A percentile compares a stretch with the other conserved stretches of the same genome.
These are phyloP conservation scores for Caenorhabditis sp. DNA, from an alignment of 2,888 invertebrate genomes.

Conservation along the genomic window DNA sequence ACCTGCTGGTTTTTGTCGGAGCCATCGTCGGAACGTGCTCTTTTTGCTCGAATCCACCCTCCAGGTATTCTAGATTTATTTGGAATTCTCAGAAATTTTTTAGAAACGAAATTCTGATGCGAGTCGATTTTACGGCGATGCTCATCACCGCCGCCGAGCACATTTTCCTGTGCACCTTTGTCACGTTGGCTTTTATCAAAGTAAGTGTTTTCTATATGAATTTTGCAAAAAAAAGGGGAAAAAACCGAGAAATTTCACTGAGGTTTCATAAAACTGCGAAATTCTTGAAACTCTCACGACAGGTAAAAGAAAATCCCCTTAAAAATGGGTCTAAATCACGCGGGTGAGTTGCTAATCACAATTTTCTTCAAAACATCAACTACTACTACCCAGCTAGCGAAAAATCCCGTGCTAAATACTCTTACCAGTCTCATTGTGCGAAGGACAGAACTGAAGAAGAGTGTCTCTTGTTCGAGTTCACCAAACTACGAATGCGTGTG, in stretches of 20 bases:
- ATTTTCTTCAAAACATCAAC: too few species aligned
- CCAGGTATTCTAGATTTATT: constrained; percentile 83
- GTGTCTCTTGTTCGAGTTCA: too few species aligned
- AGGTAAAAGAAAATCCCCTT: not conserved
- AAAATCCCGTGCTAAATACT: too few species aligned
- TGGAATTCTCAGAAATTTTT: constrained; percentile 34
- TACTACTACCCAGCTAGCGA: too few species aligned
- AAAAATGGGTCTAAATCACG: too few species aligned
- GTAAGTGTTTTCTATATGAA: too few species aligned
- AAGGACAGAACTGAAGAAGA: too few species aligned
- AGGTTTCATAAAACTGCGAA: not conserved
- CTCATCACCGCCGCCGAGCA: constrained; percentile 94
- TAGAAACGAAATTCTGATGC: constrained; percentile 94
- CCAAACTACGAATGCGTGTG: too few species aligned
- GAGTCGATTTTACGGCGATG: constrained; percentile 98
- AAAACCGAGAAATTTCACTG: not conserved
- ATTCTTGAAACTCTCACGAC: not conserved
- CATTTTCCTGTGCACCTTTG: constrained; percentile 94
- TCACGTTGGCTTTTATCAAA: constrained; percentile 94
- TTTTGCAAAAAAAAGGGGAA: not conserved
- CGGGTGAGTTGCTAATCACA: too few species aligned
- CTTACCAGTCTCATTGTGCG: too few species aligned
- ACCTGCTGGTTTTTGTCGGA: constrained; percentile 89
- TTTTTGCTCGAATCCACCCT: constrained; percentile 96
- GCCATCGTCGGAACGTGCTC: constrained; percentile 93